Conservation (phyloP, 2,888 invertebrate genomes). For the Thecophora atra region DNA sequence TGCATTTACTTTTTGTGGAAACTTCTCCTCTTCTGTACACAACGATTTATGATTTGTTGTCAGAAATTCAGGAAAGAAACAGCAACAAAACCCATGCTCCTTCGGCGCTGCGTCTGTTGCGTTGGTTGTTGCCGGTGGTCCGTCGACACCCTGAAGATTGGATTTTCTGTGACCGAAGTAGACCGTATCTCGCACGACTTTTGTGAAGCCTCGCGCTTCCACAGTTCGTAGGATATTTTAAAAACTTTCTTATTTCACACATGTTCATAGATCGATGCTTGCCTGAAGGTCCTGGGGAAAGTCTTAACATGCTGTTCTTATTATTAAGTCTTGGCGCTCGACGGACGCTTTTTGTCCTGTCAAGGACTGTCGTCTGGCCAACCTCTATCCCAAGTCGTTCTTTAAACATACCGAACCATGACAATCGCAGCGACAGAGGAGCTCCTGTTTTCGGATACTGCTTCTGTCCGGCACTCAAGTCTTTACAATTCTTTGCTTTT, state of each 20-base stretch:
- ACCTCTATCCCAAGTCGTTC: neutral
- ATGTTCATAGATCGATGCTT: too few relatives aligned
- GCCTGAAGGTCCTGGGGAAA: too few relatives aligned
- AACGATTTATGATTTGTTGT: conserved; percentile 33
- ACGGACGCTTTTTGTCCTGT: too few relatives aligned
- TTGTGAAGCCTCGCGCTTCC: neutral
- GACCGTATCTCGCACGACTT: neutral
- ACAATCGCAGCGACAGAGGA: too few relatives aligned
- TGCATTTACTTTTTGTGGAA: conserved; percentile 2
- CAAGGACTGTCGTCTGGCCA: conserved; percentile 22
- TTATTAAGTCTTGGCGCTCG: too few relatives aligned
- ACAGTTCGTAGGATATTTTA: neutral
- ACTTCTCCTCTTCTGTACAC: neutral
- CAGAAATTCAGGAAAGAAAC: neutral
- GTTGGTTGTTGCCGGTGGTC: neutral
- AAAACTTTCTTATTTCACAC: too few relatives aligned
- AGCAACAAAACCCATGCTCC: neutral
- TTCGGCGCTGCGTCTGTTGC: neutral
- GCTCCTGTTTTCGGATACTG: neutral
- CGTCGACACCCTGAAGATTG: neutral
- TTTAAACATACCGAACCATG: conserved; percentile 16
- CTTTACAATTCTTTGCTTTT: conserved; percentile 18
- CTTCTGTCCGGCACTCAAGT: neutral
- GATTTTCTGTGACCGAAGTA: conserved; percentile 10
- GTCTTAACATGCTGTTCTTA: conserved; percentile 2